Conservation (phyloP, 2,113 vertebrate species). For the Cygnus buccinator region DNA sequence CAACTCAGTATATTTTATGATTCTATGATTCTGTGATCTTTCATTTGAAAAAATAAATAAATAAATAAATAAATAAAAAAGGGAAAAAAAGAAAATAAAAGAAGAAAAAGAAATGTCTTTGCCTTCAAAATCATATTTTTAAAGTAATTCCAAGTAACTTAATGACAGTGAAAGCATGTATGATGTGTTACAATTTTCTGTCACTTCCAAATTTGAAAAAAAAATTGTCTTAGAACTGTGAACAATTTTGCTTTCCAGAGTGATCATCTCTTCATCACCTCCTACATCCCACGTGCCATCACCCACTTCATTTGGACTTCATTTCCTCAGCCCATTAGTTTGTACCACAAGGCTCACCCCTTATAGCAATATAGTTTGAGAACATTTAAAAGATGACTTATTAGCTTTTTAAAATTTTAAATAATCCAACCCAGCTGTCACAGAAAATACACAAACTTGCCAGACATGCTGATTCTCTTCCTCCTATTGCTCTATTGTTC, state of each 20-base stretch:
- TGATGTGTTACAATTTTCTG: conserved; percentile 51
- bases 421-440: background rate
- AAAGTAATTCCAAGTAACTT: background rate
- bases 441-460: background rate
- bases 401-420: background rate
- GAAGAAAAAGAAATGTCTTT: background rate
- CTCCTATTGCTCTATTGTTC: background rate
- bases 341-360: background rate
- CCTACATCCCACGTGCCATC: background rate
- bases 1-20: background rate
- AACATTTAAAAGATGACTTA: background rate
- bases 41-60: background rate
- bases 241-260: conserved; percentile 24
- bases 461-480: background rate
- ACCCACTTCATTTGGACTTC: background rate
- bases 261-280: conserved; percentile 19
- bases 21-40: background rate
- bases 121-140: conserved; percentile 21
- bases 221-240: background rate
- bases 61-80: background rate
- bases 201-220: conserved; percentile 39
- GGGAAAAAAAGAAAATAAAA: background rate
- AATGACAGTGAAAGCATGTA: conserved; percentile 11
- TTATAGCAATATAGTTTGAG: background rate
- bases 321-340: background rate